Base-by-base conservation (phyloP, 1,140 invertebrate species). In the Polyergus mexicanus region DNA sequence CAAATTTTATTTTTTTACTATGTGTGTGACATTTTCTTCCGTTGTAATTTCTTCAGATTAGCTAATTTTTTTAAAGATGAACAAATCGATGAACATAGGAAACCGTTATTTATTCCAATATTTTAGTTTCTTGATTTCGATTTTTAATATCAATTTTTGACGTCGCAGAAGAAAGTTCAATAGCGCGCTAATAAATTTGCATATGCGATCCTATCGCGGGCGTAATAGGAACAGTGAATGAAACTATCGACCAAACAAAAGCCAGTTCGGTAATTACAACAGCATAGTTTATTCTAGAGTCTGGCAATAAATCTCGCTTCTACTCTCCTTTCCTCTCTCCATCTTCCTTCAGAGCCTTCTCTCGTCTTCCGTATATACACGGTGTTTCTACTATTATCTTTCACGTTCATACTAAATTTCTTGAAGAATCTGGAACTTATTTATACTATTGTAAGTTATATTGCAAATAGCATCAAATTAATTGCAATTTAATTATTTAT, bases 231-330 rank as follows among this genome's bases (percentile, higher is more conserved):
- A 51, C 28, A 4, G n/a, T 51, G 76, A 66, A 51, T 78, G 3
- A 78, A 78, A 78, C 44, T 78, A 66, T 78, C 41, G 62, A 66
- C 44, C 41, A 78, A 78, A 66, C 44, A 78, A 66, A 78, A 66
- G 44, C 41, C 62, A 89, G 85, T 86, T 89, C 38, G 63, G 74
- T 91, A 91, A 91, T 91, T 90, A 90, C 84, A 88, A 86, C 89
- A 87, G 88, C 44, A 89, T 71, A 74, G 54, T 87, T 85, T 84
- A 86, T 78, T 81, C 85, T 86, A 66, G 76, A 86, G 84, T 77
- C 85, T 85, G 77, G 86, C 85, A 87, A 85, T 91, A 91, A 91
- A 91, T 91, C 88, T 84, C 69, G 3, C 76, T 66, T 28, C 60
- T 38, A 51, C 19, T 77, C 38, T 75, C 62, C 83, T 58, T 78